These are phyloP conservation scores for Nymphicus hollandicus DNA, from an alignment of 2,113 vertebrate genomes.

Conservation along the genomic window DNA sequence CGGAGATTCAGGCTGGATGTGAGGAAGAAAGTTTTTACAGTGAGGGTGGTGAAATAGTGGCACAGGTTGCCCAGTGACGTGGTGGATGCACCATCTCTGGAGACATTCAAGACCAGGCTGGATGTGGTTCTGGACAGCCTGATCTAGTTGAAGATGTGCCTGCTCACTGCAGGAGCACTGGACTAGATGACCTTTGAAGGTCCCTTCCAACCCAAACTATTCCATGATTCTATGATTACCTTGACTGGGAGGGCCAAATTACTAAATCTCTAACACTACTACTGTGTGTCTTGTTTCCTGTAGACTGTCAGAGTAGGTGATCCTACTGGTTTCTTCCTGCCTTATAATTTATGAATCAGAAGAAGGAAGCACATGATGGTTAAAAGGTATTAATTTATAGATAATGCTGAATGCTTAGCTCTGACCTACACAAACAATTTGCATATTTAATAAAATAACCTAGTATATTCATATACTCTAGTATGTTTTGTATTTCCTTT, in stretches of 20 bases:
- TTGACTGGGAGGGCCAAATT: neutral
- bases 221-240: neutral
- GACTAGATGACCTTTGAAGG: neutral
- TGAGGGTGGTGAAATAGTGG: neutral
- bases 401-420: constrained; percentile 25
- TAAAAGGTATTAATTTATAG: constrained; percentile 48
- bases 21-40: neutral
- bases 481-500: constrained; percentile 3
- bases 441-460: neutral
- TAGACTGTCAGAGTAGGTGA: neutral
- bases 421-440: constrained; percentile 15
- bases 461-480: neutral
- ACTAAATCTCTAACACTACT: neutral
- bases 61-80: neutral
- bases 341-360: constrained; percentile 59
- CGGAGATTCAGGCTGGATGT: neutral
- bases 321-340: constrained; percentile 21
- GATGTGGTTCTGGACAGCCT: neutral
- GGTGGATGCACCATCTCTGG: neutral
- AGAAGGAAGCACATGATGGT: constrained; percentile 18
- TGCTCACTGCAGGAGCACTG: neutral
- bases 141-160: neutral
- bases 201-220: neutral
- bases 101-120: neutral
- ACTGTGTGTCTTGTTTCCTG: neutral